These are phyloP conservation scores for Lanistes nyassanus DNA, from an alignment of 1,140 invertebrate species.

Conservation along the genomic window DNA sequence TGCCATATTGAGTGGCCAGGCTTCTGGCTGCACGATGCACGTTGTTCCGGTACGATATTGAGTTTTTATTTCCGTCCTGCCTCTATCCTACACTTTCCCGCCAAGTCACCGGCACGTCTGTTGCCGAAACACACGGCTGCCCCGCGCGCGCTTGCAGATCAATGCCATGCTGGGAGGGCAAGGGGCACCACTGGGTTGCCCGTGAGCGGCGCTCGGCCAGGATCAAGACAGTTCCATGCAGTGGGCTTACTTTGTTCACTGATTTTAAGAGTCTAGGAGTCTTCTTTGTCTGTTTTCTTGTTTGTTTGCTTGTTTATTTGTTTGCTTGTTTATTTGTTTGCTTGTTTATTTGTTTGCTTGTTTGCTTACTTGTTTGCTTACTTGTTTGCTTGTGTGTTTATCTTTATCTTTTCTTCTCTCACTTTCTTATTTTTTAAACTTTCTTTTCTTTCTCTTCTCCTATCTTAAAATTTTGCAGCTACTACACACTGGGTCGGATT, in stretches of 20 bases:
- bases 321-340: too few species aligned
- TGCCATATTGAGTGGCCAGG: constrained; percentile 28
- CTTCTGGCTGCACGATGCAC: constrained; percentile 10
- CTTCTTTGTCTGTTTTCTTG: too few species aligned
- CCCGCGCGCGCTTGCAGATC: not conserved
- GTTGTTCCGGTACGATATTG: constrained; percentile 28
- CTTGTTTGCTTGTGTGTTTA: not conserved
- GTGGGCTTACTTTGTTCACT: not conserved
- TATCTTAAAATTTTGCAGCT: too few species aligned
- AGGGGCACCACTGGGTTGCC: not conserved
- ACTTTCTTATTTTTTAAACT: not conserved
- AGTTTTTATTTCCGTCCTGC: constrained; percentile 30
- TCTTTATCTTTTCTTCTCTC: not conserved
- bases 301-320: too few species aligned
- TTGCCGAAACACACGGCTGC: not conserved
- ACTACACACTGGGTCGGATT: too few species aligned
- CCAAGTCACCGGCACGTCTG: constrained; percentile 5
- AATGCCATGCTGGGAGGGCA: not conserved
- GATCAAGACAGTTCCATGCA: not conserved
- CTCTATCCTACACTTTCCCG: constrained; percentile 6
- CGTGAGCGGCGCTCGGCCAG: not conserved
- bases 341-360: too few species aligned
- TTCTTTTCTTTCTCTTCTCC: too few species aligned
- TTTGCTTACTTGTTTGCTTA: not conserved
- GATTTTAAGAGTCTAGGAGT: not conserved